These are phyloP conservation scores for Trachelus stipa DNA, from an alignment of 2,888 invertebrate species.

Conservation along the genomic window DNA sequence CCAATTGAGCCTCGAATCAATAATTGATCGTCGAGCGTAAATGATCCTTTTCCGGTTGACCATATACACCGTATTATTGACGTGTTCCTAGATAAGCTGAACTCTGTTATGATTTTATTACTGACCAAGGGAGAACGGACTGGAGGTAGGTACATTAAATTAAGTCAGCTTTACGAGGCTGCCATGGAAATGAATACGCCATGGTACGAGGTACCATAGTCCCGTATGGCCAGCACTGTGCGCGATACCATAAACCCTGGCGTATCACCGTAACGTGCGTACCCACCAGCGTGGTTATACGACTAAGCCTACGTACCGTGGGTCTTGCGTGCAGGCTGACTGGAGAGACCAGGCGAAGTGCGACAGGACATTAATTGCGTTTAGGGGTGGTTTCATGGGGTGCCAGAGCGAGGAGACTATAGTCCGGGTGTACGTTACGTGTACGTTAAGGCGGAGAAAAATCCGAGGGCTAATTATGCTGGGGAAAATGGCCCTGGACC, in stretches of 20 bases:
- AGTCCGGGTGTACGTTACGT: neutral
- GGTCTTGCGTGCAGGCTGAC: neutral
- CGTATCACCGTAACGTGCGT: slow-evolving; percentile 49
- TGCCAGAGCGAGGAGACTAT: neutral
- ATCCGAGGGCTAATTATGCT: neutral
- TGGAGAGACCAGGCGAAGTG: slow-evolving; percentile 6
- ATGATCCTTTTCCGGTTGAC: slow-evolving; percentile 6
- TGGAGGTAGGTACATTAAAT: slow-evolving; percentile 51
- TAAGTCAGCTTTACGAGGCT: slow-evolving; percentile 59
- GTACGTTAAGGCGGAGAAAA: neutral
- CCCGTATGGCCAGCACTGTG: slow-evolving; percentile 40
- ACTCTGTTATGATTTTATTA: slow-evolving; percentile 36
- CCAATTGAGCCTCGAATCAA: neutral
- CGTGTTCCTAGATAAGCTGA: slow-evolving; percentile 25
- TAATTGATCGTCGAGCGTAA: neutral
- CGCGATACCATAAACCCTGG: slow-evolving; percentile 51
- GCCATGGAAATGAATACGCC: slow-evolving; percentile 58
- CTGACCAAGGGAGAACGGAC: slow-evolving; percentile 19
- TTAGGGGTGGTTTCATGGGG: slow-evolving; percentile 18
- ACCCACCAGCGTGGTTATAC: slow-evolving; percentile 22
- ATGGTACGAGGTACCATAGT: slow-evolving; percentile 25
- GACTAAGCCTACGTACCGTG: neutral
- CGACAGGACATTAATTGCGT: slow-evolving; percentile 30
- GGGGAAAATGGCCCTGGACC: neutral
- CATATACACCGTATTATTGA: slow-evolving; percentile 20